Evolutionary conservation across 2,113 vertebrate species (phyloP), one percentile per base, ranked within the genome.

Genomic region (Istiophorus platypterus): DNA sequence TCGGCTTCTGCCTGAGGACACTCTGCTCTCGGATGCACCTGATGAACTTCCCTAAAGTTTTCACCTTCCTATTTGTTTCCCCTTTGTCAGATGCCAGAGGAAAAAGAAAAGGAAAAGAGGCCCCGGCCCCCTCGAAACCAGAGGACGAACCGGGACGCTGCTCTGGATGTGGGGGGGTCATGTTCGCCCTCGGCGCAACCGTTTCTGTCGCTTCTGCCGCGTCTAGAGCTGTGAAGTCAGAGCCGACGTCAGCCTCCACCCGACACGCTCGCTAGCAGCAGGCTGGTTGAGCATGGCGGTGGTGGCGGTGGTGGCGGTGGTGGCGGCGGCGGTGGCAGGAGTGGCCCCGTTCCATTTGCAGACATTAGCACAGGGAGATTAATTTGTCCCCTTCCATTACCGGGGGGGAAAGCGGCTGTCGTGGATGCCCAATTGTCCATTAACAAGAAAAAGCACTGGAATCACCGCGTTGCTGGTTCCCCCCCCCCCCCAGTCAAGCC

Each of bases 351-450:
- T 94, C 89, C 91, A 94, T 94, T 95, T 94, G 89, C 91, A 90
- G 88, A 91, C 91, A 94, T 95, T 94, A 95, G 88, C 86, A 91
- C 85, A 54, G 91, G 91, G 87, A 92, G 91, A 94, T 94, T 94
- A 93, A 95, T 95, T 94, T 94, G 92, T 93, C 94, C 93, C 85
- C 90, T 94, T 94, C 92, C 93, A 95, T 95, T 95, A 94, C 87
- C n/a, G n/a, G n/a, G 88, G 72, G 83, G 76, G 81, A 87, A 90
- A 92, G 90, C 88, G 59, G 89, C 88, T 74, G 78, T 88, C 85
- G 78, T 89, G 84, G 94, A 88, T 82, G 88, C 88, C 93, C 93
- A 93, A 94, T 94, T 94, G 94, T 92, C 83, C 78, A 80, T 70
- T 67, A 84, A 91, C 88, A 87, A 86, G 90, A 71, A 86, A 90